phyloP scores from a whole-genome alignment of 2,797 vertebrate species.

The Muscicapa striata region DNA sequence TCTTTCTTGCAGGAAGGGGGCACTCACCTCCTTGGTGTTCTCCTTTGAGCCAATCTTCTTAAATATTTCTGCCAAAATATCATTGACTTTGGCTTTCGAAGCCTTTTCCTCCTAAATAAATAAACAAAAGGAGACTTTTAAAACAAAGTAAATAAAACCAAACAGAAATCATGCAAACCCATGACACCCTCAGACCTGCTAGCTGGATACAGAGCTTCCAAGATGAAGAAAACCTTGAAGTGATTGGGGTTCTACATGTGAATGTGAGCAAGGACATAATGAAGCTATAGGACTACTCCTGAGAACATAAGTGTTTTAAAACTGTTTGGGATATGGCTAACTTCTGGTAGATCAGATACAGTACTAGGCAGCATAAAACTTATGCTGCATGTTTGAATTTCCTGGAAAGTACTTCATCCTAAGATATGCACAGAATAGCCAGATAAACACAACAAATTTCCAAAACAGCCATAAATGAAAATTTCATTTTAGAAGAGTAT shows the following conservation, averaged over 20 bases:
- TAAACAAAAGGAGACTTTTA: not conserved
- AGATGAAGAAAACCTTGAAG: not conserved
- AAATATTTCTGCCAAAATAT: conserved; percentile 97
- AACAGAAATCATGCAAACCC: not conserved
- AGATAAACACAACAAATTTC: not conserved
- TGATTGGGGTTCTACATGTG: not conserved
- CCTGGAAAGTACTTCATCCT: not conserved
- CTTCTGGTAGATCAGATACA: not conserved
- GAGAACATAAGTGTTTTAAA: not conserved
- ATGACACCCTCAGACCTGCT: not conserved
- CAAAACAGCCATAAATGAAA: not conserved
- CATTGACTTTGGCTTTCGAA: conserved; percentile 95
- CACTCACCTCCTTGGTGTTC: conserved; percentile 94
- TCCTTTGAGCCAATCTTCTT: conserved; percentile 99
- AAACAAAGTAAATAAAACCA: not conserved
- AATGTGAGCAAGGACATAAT: not conserved
- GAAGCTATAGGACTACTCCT: not conserved
- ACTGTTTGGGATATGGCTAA: not conserved
- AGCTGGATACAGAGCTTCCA: not conserved
- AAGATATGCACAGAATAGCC: not conserved
- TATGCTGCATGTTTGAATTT: not conserved
- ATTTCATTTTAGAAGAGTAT: not conserved
- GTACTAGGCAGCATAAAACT: not conserved
- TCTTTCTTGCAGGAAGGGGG: not conserved
- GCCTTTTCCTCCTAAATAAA: conserved; percentile 89